Evolutionary conservation across 1,140 invertebrate species (phyloP).

Genomic region (Leucophenga varia): DNA sequence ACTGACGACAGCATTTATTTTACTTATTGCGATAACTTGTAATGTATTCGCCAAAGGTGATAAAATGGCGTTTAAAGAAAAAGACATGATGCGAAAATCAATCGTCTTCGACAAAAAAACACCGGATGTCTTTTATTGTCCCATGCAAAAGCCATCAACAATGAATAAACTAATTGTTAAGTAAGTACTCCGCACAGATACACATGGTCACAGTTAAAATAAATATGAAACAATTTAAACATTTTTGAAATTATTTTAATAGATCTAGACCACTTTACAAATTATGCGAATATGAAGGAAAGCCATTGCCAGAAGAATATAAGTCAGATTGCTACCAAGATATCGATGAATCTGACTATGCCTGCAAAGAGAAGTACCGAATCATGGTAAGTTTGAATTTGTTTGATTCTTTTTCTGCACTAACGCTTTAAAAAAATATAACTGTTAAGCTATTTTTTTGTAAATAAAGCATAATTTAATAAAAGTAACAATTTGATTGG

Average conservation of each 20-base stretch:
- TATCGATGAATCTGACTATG: slow-evolving; percentile 77
- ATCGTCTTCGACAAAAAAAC: slow-evolving; percentile 83
- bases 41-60: slow-evolving; percentile 18
- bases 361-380: slow-evolving; percentile 79
- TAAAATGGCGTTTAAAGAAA: slow-evolving; percentile 55
- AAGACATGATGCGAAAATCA: slow-evolving; percentile 76
- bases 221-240: neutral
- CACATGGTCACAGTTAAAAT: neutral
- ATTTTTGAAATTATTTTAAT: slow-evolving; percentile 13
- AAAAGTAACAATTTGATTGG: too few species aligned
- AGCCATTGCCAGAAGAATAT: slow-evolving; percentile 70
- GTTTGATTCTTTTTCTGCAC: too few species aligned
- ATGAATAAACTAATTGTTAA: slow-evolving; percentile 69
- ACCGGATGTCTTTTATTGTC: slow-evolving; percentile 82
- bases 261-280: slow-evolving; percentile 70
- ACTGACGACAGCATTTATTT: too few species aligned
- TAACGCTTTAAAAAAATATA: too few species aligned
- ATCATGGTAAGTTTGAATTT: slow-evolving; percentile 68
- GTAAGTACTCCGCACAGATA: slow-evolving; percentile 46
- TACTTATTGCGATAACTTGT: too few species aligned
- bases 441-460: too few species aligned
- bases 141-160: slow-evolving; percentile 73
- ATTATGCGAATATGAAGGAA: slow-evolving; percentile 76
- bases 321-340: slow-evolving; percentile 81
- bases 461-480: too few species aligned